Evolutionary conservation across 2,888 invertebrate species (phyloP), one percentile per base, ranked within the genome.

Genomic region (Cheilosia vulpina): DNA sequence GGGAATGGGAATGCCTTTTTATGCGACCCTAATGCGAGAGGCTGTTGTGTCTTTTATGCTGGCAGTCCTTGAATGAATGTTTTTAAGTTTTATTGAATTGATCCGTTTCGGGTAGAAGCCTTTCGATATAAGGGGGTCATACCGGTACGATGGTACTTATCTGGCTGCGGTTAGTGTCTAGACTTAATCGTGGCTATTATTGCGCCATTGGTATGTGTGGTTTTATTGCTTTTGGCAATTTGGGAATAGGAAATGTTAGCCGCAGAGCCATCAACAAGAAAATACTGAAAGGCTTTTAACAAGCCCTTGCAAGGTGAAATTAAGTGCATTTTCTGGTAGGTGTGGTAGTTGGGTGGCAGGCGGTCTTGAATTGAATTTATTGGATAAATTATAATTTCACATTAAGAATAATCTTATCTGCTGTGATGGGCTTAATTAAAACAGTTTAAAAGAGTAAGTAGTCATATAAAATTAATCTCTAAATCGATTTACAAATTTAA

Each of bases 21-120:
- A 84, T 80, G 76, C 60, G 76, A 68, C 76, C 77, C 81, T 85
- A 85, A 85, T 85, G 85, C 9, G 31, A 31, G 31, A 85, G 85
- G 85, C 81, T 76, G 80, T 85, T 80, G 81, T 85, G 72, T 73
- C 76, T 76, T 85, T 85, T 80, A 81, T 81, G 62, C 73, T 81
- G 58, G 62, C 69, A 68, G 62, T 38, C 38, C 66, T 52, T 50
- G 52, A 80, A 76, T 85, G 75, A 62, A 76, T 76, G 75, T 75
- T 79, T 79, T 79, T 79, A 60, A 79, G 52, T 84, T 78, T 79
- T 75, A 69, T 75, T 69, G 75, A 17, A 76, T 75, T 80, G 84
- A 84, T 71, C 80, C 75, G 53, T 60, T 71, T 55, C 50, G 52
- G 63, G 34, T 53, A 19, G 17, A 15, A 6, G 21, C 21, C 19